Evolutionary conservation across 1,140 invertebrate species (phyloP).

Genomic region (Eulimnadia texana): DNA sequence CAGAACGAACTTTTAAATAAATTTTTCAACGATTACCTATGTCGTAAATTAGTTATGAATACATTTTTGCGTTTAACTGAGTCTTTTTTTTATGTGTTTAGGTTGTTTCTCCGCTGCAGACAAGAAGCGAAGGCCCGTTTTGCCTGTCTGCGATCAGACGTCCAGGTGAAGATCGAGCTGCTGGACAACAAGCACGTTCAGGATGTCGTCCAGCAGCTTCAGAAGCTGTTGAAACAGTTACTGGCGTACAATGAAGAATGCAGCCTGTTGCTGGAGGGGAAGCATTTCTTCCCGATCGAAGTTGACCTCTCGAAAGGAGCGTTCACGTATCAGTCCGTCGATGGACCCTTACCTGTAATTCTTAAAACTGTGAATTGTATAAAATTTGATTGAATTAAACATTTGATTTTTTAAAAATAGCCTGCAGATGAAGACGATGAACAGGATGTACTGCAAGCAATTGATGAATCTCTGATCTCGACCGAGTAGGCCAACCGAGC

Average conservation of each 20-base stretch:
- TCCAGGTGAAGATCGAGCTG: slow-evolving; percentile 90
- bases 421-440: neutral
- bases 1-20: neutral
- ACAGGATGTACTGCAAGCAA: no score
- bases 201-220: slow-evolving; percentile 68
- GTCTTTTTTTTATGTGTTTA: slow-evolving; percentile 25
- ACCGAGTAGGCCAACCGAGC: no score
- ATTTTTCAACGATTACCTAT: no score
- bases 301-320: slow-evolving; percentile 83
- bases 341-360: slow-evolving; percentile 20
- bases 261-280: slow-evolving; percentile 43
- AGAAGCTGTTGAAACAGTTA: slow-evolving; percentile 61
- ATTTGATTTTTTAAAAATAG: no score
- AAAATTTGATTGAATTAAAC: no score
- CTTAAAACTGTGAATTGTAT: no score
- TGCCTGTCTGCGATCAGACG: slow-evolving; percentile 82
- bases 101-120: slow-evolving; percentile 78
- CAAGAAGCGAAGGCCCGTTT: slow-evolving; percentile 84
- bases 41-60: no score
- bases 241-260: slow-evolving; percentile 53
- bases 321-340: slow-evolving; percentile 67
- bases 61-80: no score
- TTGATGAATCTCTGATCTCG: no score
- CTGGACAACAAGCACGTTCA: slow-evolving; percentile 96
- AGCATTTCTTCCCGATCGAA: slow-evolving; percentile 85